A percentile compares a stretch with the other conserved stretches of the same genome.
Conservation (phyloP, 2,797 vertebrate genomes). For the Lutjanus argentimaculatus region DNA sequence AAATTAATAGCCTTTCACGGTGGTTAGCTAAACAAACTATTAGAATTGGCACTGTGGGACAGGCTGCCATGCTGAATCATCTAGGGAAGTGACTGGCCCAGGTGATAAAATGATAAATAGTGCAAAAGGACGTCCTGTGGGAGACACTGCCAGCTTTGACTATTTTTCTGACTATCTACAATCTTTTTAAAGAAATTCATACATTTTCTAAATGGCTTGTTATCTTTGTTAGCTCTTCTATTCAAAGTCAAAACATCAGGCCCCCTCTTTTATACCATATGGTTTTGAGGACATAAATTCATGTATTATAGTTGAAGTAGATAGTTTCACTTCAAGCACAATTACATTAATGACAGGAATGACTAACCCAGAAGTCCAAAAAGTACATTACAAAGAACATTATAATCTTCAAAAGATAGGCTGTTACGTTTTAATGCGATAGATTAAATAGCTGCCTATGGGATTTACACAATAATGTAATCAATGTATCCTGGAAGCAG, state of each 20-base stretch:
- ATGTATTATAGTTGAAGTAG: not conserved
- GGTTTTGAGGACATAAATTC: constrained; percentile 7
- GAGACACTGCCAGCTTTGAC: constrained; percentile 47
- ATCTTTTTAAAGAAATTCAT: constrained; percentile 25
- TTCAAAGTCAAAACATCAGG: constrained; percentile 22
- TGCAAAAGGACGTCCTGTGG: constrained; percentile 51
- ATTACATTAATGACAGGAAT: not conserved
- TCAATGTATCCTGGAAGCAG: too few species aligned
- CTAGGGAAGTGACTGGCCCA: constrained; percentile 48
- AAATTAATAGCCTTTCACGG: constrained; percentile 75
- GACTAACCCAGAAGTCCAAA: not conserved
- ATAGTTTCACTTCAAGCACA: constrained; percentile 15
- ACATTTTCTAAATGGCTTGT: constrained; percentile 26
- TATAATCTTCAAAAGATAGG: not conserved
- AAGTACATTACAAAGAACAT: not conserved
- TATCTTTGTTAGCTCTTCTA: constrained; percentile 25
- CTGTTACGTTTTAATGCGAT: not conserved
- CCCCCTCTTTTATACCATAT: not conserved
- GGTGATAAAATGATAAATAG: constrained; percentile 61
- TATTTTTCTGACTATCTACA: constrained; percentile 22
- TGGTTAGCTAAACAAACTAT: constrained; percentile 75
- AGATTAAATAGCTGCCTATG: not conserved
- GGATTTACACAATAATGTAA: not conserved
- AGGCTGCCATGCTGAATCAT: constrained; percentile 63
- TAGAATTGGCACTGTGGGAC: constrained; percentile 57